Base-by-base conservation (phyloP, 2,888 invertebrate species). In the Brenthis hecate region DNA sequence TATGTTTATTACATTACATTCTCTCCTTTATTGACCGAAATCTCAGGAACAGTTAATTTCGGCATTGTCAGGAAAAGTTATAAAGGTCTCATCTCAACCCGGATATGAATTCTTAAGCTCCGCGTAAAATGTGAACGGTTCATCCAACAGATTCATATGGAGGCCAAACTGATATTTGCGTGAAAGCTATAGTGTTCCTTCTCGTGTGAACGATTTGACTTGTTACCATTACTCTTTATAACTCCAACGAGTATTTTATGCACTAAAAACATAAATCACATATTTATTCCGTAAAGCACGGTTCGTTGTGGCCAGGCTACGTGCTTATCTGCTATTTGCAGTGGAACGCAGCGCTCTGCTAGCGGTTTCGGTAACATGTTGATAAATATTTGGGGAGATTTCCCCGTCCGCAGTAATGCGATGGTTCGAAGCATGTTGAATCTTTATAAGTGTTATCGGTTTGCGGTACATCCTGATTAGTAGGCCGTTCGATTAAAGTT, bases 281-380 rank as follows among this genome's bases (percentile, higher is more conserved):
- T 82, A 87, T 89, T 90, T 90, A 91, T 92, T 88, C 86, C 84
- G 84, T 78, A 81, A 80, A 77, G 85, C 88, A 85, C 91, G 86
- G 83, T 80, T 78, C 76, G 78, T 75, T 87, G 87, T 79, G 89
- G 88, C 83, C 80, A 77, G 80, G 79, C 84, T 81, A 85, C 88
- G 89, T 88, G 91, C 89, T 92, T 91, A 92, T 91, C 92, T 87
- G 85, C 81, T 88, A 85, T 89, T 91, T 87, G 91, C 89, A 90
- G 85, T 78, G 81, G 78, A 84, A 86, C 81, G 82, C 80, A 80
- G 77, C 77, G 80, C 79, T 78, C 77, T 73, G 72, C 69, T 75
- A 74, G 81, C 78, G 83, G 84, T 84, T 86, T 87, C 82, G 83
- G 84, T 76, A 85, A 82, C 83, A 84, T 81, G 82, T 85, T 85